Percentiles rank a stretch among this genome's conserved stretches.
phyloP scores from a whole-genome alignment of 2,888 invertebrate species.

The Muschampia plurimacula region DNA sequence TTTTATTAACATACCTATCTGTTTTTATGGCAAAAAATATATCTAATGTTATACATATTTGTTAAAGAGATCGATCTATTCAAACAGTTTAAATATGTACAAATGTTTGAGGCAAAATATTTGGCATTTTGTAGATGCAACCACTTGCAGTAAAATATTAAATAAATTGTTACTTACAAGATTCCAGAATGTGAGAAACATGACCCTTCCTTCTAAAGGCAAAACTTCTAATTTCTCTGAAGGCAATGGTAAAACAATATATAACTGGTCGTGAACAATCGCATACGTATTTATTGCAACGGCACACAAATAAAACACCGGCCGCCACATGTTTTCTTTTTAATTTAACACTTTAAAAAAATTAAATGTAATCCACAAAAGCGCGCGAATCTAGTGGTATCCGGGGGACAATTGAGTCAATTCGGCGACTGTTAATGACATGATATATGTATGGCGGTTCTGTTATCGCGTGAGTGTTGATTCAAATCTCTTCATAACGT shows the following conservation, averaged over 20 bases:
- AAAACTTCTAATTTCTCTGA: constrained; percentile 54
- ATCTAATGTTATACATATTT: too few species aligned
- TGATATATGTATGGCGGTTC: not conserved
- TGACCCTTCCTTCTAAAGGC: constrained; percentile 62
- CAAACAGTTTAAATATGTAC: too few species aligned
- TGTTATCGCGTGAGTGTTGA: not conserved
- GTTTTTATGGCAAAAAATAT: too few species aligned
- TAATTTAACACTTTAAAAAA: not conserved
- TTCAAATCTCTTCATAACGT: not conserved
- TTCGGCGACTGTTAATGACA: constrained; percentile 8
- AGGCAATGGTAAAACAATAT: constrained; percentile 63
- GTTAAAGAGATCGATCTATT: too few species aligned
- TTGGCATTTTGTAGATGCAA: too few species aligned
- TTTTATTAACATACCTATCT: too few species aligned
- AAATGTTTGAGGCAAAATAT: too few species aligned
- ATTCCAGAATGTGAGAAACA: constrained; percentile 71
- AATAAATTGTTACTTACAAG: constrained; percentile 57
- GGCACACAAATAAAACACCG: constrained; percentile 61
- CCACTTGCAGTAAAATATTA: not conserved
- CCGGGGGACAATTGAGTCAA: constrained; percentile 20
- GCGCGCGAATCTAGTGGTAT: constrained; percentile 22
- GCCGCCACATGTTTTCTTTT: constrained; percentile 52
- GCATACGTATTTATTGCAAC: constrained; percentile 57
- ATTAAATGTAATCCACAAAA: not conserved
- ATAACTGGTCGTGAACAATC: constrained; percentile 68